phyloP scores from a whole-genome alignment of 2,888 invertebrate genomes.

The Pammene fasciana region DNA sequence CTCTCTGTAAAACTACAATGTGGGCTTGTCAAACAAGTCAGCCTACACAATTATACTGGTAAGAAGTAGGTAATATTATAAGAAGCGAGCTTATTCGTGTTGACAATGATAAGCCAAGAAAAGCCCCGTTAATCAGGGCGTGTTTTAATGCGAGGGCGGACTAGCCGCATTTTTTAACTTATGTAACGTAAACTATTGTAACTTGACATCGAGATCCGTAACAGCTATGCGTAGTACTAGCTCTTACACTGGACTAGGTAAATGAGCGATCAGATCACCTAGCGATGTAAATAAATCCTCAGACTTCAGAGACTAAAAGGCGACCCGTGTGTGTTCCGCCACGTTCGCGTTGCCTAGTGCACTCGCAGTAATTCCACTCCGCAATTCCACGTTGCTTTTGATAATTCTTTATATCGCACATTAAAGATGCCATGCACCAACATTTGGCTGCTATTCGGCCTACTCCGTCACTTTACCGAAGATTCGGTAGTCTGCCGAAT shows the following conservation, averaged over 20 bases:
- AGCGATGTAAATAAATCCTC: neutral
- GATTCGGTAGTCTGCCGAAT: too few species aligned
- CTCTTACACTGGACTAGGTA: neutral
- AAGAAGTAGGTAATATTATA: neutral
- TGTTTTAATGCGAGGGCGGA: neutral
- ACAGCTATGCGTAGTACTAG: neutral
- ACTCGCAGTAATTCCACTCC: neutral
- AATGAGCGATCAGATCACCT: neutral
- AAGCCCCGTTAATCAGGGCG: slow-evolving; percentile 10
- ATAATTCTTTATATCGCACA: too few species aligned
- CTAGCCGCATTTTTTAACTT: neutral
- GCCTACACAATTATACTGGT: slow-evolving; percentile 1
- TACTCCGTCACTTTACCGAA: too few species aligned
- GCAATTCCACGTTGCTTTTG: neutral
- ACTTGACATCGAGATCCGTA: neutral
- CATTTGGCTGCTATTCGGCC: too few species aligned
- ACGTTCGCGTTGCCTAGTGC: neutral
- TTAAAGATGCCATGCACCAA: too few species aligned
- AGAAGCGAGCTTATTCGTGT: slow-evolving; percentile 3
- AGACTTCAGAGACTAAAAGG: neutral
- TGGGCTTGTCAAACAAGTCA: neutral
- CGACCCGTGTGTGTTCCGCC: neutral
- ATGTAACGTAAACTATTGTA: slow-evolving; percentile 4
- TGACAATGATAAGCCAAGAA: slow-evolving; percentile 11
- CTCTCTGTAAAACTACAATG: neutral